Evolutionary conservation across 1,140 invertebrate species (phyloP).

Genomic region (Aphelenchoides besseyi): DNA sequence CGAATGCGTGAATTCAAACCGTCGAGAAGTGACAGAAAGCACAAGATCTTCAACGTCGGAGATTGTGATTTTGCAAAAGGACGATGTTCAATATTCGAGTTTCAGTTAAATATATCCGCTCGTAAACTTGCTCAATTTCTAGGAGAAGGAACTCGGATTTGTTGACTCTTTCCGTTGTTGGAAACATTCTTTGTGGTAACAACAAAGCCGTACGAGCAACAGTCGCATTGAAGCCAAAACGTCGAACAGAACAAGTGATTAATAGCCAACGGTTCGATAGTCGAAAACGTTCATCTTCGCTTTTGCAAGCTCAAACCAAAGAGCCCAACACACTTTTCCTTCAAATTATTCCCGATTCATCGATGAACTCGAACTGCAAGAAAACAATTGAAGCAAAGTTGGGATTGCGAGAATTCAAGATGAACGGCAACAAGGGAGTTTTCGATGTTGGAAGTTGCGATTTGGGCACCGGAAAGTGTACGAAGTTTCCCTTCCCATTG

Average conservation of each 20-base stretch:
- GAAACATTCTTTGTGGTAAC: not conserved
- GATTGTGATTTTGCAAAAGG: not conserved
- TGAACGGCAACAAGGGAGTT: not conserved
- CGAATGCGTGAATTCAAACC: not conserved
- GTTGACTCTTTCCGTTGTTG: not conserved
- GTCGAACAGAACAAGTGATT: not conserved
- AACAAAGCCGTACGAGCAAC: not conserved
- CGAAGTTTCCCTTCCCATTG: not conserved
- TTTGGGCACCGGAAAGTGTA: constrained; percentile 1
- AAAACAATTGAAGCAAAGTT: constrained; percentile 1
- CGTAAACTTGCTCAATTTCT: not conserved
- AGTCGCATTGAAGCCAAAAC: not conserved
- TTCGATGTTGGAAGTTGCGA: not conserved
- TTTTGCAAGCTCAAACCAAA: not conserved
- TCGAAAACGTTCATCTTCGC: not conserved
- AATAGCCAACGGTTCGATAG: not conserved
- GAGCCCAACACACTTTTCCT: not conserved
- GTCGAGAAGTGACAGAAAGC: not conserved
- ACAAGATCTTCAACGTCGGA: not conserved
- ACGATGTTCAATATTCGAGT: not conserved
- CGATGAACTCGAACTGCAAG: not conserved
- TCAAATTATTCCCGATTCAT: not conserved
- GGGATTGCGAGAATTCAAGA: not conserved
- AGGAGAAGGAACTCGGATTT: not conserved
- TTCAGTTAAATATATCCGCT: not conserved